phyloP scores from a whole-genome alignment of 2,113 vertebrate genomes.

The Noturus placidus region DNA sequence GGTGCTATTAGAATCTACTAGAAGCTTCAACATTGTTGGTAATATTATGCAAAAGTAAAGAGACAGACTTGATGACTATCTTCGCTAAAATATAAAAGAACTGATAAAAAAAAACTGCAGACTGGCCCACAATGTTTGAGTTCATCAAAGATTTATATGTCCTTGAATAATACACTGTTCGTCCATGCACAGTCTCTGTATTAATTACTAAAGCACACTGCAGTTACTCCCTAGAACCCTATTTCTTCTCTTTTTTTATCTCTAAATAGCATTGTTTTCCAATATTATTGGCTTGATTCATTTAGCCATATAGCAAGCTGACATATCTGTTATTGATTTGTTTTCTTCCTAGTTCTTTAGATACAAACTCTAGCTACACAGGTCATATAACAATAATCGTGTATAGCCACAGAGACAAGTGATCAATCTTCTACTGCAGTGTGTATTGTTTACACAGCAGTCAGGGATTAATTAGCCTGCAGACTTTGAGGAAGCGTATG shows the following conservation, averaged over 20 bases:
- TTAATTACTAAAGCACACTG: background rate
- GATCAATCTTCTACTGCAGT: constrained; percentile 46
- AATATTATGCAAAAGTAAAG: background rate
- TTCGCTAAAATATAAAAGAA: background rate
- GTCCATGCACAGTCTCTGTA: background rate
- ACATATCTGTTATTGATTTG: constrained; percentile 40
- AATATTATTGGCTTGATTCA: constrained; percentile 17
- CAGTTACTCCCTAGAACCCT: background rate
- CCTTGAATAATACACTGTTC: background rate
- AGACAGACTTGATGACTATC: background rate
- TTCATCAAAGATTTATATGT: background rate
- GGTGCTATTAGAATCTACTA: too few species aligned
- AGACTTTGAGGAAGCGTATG: constrained; percentile 28
- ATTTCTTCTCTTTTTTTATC: background rate
- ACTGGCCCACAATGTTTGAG: background rate
- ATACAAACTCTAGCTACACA: constrained; percentile 17
- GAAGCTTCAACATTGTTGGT: too few species aligned
- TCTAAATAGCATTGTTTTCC: background rate
- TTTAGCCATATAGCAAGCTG: constrained; percentile 22
- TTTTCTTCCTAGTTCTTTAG: constrained; percentile 22
- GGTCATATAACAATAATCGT: constrained; percentile 29
- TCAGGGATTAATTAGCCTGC: constrained; percentile 48
- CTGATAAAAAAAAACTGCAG: background rate
- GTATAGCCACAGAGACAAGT: constrained; percentile 22
- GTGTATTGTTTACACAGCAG: constrained; percentile 40